Base-by-base conservation (phyloP, 1,140 invertebrate species). In the Brachionus koreanus region DNA sequence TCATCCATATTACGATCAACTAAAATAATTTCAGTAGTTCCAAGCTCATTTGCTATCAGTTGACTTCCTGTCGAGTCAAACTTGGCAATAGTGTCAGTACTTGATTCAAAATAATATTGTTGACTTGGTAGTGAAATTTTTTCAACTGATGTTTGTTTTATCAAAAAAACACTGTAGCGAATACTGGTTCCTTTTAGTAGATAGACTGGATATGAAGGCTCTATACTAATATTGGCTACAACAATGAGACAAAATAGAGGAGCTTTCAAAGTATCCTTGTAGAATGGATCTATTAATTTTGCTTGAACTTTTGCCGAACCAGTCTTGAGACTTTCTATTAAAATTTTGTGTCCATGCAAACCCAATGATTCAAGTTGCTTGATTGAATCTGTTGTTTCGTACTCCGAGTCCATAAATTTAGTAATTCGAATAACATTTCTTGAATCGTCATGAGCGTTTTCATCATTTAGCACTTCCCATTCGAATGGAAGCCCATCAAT, bases 1-100 rank as follows among this genome's bases (percentile, higher is more conserved):
- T 57, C 49, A 35, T 82, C 65, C 65, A 82, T 82, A 29, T 82
- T 82, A 5, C 79, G 79, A 35, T 82, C 79, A 16, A 65, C 39
- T 16, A 82, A 37, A 35, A 52, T 29, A n/a, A 82, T 5, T 42
- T 65, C 57, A 16, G 61, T 43, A 35, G 39, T 39, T 16, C 57
- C 79, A 5, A 65, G 10, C 5, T 35, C 16, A 43, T 46, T 35
- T 5, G 29, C 79, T 13, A 29, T 43, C 0, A 65, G n/a, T 6
- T n/a, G 13, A 23, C 5, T 29, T 4, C 57, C 42, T 13, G 23
- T 43, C 12, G 5, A 7, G n/a, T 67, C 61, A 37, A 82, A 82
- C 13, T 42, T 35, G 16, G 29, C 57, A 46, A 39, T 25, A 1
- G 9, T 35, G 1, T 5, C 23, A 37, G 25, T 82, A 9, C 13